These are phyloP conservation scores for Serilophus lunatus DNA, from an alignment of 2,113 vertebrate genomes.

Conservation along the genomic window DNA sequence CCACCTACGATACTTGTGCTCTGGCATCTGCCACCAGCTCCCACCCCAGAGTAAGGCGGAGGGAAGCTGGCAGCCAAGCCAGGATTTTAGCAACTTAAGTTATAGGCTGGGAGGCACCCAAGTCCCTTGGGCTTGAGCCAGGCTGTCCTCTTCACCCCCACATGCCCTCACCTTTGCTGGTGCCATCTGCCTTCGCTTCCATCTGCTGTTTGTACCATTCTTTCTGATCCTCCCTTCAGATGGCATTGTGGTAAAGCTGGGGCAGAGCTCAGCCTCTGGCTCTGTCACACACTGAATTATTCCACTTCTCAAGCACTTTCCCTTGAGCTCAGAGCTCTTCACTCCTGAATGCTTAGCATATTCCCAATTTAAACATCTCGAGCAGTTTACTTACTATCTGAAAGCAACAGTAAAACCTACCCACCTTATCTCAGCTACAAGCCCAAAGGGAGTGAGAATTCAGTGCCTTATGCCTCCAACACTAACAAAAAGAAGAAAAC, in stretches of 20 bases:
- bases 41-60: accelerated
- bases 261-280: not conserved
- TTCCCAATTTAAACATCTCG: not conserved
- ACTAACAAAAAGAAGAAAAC: not conserved
- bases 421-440: constrained; percentile 30
- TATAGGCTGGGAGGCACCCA: not conserved
- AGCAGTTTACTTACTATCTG: constrained; percentile 20
- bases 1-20: accelerated
- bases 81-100: not conserved
- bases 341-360: not conserved
- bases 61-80: not conserved
- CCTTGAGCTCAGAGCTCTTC: constrained; percentile 13
- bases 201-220: accelerated
- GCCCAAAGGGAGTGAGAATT: constrained; percentile 21
- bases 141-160: not conserved
- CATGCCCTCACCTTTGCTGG: not conserved
- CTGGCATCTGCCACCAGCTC: accelerated
- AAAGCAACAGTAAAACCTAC: constrained; percentile 23
- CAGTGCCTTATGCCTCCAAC: not conserved
- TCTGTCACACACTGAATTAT: not conserved
- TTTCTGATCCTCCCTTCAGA: not conserved
- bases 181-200: not conserved
- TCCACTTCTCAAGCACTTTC: not conserved
- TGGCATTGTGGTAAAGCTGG: not conserved
- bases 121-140: not conserved